Evolutionary conservation across 1,140 invertebrate species (phyloP).

Genomic region (Rhynchophorus ferrugineus): DNA sequence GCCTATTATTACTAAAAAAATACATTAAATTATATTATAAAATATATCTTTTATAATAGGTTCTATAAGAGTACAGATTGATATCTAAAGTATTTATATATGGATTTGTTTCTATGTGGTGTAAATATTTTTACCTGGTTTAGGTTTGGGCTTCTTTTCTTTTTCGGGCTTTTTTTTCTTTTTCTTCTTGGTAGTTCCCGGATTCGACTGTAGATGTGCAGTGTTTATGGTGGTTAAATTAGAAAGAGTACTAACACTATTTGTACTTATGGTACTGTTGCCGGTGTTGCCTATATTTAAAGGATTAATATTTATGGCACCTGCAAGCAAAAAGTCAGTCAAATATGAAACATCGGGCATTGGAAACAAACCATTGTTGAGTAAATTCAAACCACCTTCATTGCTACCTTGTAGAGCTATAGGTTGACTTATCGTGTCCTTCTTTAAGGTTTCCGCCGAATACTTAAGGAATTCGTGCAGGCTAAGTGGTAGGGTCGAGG

Average conservation of each 20-base stretch:
- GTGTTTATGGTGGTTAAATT: slow-evolving; percentile 24
- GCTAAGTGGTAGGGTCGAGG: slow-evolving; percentile 66
- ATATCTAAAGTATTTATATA: too few relatives aligned
- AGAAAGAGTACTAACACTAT: slow-evolving; percentile 11
- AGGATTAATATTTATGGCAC: slow-evolving; percentile 10
- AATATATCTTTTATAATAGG: too few relatives aligned
- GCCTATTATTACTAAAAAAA: too few relatives aligned
- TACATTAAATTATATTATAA: too few relatives aligned
- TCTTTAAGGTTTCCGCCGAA: slow-evolving; percentile 68
- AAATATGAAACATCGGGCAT: neutral
- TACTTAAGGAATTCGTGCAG: slow-evolving; percentile 79
- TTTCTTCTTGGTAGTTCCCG: slow-evolving; percentile 63
- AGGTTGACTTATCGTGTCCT: slow-evolving; percentile 42
- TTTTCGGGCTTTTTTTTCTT: slow-evolving; percentile 75
- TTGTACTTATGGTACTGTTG: slow-evolving; percentile 18
- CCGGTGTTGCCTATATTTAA: slow-evolving; percentile 17
- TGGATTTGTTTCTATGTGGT: too few relatives aligned
- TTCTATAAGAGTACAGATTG: too few relatives aligned
- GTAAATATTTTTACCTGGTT: slow-evolving; percentile 60
- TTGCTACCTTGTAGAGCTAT: neutral
- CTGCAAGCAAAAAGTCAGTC: slow-evolving; percentile 2
- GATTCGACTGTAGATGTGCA: slow-evolving; percentile 28
- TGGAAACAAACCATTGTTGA: slow-evolving; percentile 22
- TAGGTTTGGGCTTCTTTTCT: slow-evolving; percentile 71
- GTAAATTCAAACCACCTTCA: slow-evolving; percentile 28